Percentiles rank a stretch among this genome's conserved stretches.
Conservation (phyloP, 2,888 invertebrate genomes). For the Nemotelus pantherinus region DNA sequence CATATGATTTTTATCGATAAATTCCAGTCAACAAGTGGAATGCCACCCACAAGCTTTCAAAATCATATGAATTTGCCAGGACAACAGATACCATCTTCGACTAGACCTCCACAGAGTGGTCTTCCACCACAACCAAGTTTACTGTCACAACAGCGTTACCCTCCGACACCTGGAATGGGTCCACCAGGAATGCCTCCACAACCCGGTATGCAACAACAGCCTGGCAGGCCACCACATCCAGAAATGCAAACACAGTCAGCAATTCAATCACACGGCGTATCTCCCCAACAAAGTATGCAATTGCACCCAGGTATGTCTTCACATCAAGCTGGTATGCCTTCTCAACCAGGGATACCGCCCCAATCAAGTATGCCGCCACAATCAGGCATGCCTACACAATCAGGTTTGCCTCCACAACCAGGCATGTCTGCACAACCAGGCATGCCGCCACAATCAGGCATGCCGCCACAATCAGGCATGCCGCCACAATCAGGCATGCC, state of each 20-base stretch:
- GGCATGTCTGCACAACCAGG: conserved; percentile 34
- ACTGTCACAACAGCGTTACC: conserved; percentile 11
- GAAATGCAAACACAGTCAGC: conserved; percentile 14
- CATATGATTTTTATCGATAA: not conserved
- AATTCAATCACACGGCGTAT: conserved; percentile 40
- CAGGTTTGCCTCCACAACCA: conserved; percentile 45
- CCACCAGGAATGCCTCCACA: conserved; percentile 43
- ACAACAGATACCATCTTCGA: conserved; percentile 38
- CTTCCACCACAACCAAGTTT: conserved; percentile 22
- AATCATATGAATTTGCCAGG: conserved; percentile 40
- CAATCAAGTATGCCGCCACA: conserved; percentile 39
- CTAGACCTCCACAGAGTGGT: conserved; percentile 29
- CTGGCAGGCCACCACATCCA: conserved; percentile 47
- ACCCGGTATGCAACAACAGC: conserved; percentile 45
- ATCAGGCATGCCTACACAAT: conserved; percentile 45
- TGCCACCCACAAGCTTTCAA: conserved; percentile 40
- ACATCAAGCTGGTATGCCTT: conserved; percentile 44
- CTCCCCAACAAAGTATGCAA: conserved; percentile 47
- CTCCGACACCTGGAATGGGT: conserved; percentile 46
- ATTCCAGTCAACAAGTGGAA: not conserved
- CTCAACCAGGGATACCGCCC: conserved; percentile 40
- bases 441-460: conserved; percentile 49
- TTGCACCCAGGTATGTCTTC: conserved; percentile 51
- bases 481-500: conserved; percentile 46
- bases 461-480: conserved; percentile 51